phyloP scores from a whole-genome alignment of 1,140 invertebrate genomes.

The Helicoverpa armigera region DNA sequence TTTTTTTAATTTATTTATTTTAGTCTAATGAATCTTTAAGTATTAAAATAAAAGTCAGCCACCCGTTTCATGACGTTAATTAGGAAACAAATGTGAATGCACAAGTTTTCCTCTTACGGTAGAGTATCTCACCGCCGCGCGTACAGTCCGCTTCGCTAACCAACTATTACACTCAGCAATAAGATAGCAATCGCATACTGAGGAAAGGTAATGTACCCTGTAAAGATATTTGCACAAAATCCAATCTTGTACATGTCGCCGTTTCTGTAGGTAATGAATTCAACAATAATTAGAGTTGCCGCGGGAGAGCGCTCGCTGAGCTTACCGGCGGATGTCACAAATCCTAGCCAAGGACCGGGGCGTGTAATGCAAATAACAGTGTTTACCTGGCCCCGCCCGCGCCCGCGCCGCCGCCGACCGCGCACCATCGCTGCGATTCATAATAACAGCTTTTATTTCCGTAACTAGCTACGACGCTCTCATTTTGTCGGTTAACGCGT shows the following conservation, averaged over 20 bases:
- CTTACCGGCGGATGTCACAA: slow-evolving; percentile 79
- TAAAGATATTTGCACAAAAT: slow-evolving; percentile 59
- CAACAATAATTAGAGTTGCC: slow-evolving; percentile 66
- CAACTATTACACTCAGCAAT: slow-evolving; percentile 45
- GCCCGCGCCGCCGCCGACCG: slow-evolving; percentile 57
- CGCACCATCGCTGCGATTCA: slow-evolving; percentile 66
- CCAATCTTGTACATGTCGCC: slow-evolving; percentile 64
- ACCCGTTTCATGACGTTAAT: slow-evolving; percentile 48
- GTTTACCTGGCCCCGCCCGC: slow-evolving; percentile 74
- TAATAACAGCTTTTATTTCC: slow-evolving; percentile 84
- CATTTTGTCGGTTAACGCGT: slow-evolving; percentile 82
- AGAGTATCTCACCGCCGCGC: slow-evolving; percentile 30
- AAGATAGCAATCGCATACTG: slow-evolving; percentile 45
- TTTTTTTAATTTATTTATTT: background rate
- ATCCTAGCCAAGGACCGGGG: slow-evolving; percentile 75
- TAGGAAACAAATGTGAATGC: slow-evolving; percentile 46
- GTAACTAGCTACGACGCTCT: slow-evolving; percentile 82
- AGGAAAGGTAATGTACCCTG: slow-evolving; percentile 49
- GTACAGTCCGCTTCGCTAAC: slow-evolving; percentile 45
- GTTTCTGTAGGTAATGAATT: slow-evolving; percentile 62
- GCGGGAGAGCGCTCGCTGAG: slow-evolving; percentile 60
- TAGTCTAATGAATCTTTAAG: slow-evolving; percentile 3
- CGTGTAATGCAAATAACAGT: slow-evolving; percentile 77
- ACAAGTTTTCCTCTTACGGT: slow-evolving; percentile 46
- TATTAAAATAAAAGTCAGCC: slow-evolving; percentile 31